phyloP scores from a whole-genome alignment of 2,113 vertebrate species.

The Oncorhynchus kisutch region DNA sequence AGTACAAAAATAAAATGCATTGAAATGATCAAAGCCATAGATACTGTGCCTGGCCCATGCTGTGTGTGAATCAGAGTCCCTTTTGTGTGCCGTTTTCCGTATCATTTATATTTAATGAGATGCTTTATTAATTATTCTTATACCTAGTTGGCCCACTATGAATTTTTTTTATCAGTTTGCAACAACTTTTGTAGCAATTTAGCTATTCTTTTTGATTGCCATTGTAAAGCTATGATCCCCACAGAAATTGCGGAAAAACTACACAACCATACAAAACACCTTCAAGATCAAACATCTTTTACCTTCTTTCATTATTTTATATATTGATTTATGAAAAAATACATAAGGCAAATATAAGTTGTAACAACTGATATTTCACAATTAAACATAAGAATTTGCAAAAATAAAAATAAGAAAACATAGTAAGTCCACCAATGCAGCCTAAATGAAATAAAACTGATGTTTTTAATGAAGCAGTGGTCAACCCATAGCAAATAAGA shows the following conservation, averaged over 20 bases:
- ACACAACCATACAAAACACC: slow-evolving; percentile 42
- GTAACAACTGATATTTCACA: slow-evolving; percentile 59
- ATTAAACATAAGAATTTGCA: slow-evolving; percentile 43
- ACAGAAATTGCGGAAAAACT: slow-evolving; percentile 41
- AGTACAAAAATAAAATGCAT: slow-evolving; percentile 67
- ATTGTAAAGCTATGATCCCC: slow-evolving; percentile 78
- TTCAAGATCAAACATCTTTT: slow-evolving; percentile 50
- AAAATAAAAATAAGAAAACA: slow-evolving; percentile 44
- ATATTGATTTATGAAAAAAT: slow-evolving; percentile 68
- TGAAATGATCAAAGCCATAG: slow-evolving; percentile 51
- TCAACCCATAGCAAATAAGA: neutral
- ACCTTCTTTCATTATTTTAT: slow-evolving; percentile 56
- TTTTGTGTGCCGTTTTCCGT: slow-evolving; percentile 24
- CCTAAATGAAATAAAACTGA: slow-evolving; percentile 22
- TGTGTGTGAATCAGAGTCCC: slow-evolving; percentile 23
- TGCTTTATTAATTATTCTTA: neutral
- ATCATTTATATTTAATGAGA: neutral
- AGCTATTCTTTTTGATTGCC: slow-evolving; percentile 39
- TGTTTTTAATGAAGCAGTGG: slow-evolving; percentile 16
- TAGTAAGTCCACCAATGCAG: slow-evolving; percentile 52
- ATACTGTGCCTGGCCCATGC: slow-evolving; percentile 54
- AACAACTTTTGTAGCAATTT: neutral
- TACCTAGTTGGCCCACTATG: neutral
- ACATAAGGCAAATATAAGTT: slow-evolving; percentile 70
- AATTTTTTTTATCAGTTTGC: too few relatives aligned